Percentiles rank a stretch among this genome's conserved stretches.
phyloP scores from a whole-genome alignment of 2,888 invertebrate species.

The Pristionchus fissidentatus region DNA sequence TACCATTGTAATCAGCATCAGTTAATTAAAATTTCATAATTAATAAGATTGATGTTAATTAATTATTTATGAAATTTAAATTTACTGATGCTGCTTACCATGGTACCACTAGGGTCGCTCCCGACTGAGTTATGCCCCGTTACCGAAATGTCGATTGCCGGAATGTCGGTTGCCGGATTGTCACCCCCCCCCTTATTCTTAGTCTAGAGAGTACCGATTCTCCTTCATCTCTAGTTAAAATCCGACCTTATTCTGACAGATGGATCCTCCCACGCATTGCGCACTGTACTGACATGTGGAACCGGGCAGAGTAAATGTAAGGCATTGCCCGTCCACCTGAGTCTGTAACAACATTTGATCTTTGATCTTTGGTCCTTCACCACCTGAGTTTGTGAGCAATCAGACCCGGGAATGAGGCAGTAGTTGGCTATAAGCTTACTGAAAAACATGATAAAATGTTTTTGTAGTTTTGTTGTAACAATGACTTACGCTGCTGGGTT shows the following conservation, averaged over 20 bases:
- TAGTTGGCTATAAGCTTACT: neutral
- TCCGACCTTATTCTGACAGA: neutral
- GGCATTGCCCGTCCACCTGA: neutral
- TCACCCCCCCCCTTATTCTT: no score
- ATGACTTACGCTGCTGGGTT: neutral
- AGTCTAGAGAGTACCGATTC: no score
- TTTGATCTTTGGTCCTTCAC: neutral
- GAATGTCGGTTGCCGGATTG: no score
- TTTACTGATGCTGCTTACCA: no score
- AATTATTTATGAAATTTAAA: no score
- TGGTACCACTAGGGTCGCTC: no score
- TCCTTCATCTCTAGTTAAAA: no score
- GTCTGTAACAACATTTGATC: neutral
- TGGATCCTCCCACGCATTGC: conserved; percentile 4
- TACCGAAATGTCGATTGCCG: no score
- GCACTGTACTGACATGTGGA: neutral
- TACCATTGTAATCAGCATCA: no score
- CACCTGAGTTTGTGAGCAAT: neutral
- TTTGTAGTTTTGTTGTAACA: neutral
- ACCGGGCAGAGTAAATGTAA: neutral
- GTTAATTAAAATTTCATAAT: no score
- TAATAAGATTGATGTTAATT: no score
- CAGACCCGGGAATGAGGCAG: neutral
- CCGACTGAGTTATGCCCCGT: no score
- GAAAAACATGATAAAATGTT: neutral